Evolutionary conservation across 2,113 vertebrate genomes (phyloP).

Genomic region (Nibea coibor): DNA sequence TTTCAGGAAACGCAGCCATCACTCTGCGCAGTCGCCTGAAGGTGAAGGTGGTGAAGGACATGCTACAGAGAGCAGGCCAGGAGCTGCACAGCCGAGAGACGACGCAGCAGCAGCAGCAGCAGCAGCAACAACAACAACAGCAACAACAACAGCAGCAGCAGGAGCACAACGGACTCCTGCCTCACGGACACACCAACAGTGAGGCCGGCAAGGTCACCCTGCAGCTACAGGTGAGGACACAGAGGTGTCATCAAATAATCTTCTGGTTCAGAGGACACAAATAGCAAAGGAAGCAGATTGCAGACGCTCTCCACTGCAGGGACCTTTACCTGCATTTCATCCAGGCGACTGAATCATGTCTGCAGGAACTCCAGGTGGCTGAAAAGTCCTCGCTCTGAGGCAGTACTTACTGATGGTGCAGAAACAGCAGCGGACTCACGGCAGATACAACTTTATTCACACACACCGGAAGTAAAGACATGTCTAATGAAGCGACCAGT

Average conservation of each 20-base stretch:
- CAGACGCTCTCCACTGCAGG: neutral
- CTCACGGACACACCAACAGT: conserved; percentile 73
- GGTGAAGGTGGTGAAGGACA: conserved; percentile 87
- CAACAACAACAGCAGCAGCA: conserved; percentile 39
- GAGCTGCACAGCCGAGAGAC: conserved; percentile 42
- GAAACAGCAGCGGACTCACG: neutral
- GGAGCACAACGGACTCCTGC: conserved; percentile 76
- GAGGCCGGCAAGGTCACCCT: conserved; percentile 83
- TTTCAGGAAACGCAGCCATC: conserved; percentile 85
- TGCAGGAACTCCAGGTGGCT: neutral
- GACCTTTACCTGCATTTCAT: neutral
- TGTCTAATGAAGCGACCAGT: neutral
- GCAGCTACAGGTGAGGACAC: conserved; percentile 83
- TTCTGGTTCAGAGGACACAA: neutral
- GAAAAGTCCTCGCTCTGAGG: neutral
- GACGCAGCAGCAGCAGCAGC: conserved; percentile 38
- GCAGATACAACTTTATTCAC: neutral
- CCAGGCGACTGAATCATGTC: no score
- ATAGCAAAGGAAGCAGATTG: no score
- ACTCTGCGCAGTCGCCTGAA: conserved; percentile 86
- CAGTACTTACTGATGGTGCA: neutral
- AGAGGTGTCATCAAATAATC: neutral
- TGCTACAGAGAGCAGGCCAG: conserved; percentile 72
- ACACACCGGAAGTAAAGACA: neutral
- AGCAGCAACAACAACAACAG: conserved; percentile 38